A percentile compares a stretch with the other conserved stretches of the same genome.
phyloP scores from a whole-genome alignment of 2,113 vertebrate genomes.

The Chloroceryle aenea region DNA sequence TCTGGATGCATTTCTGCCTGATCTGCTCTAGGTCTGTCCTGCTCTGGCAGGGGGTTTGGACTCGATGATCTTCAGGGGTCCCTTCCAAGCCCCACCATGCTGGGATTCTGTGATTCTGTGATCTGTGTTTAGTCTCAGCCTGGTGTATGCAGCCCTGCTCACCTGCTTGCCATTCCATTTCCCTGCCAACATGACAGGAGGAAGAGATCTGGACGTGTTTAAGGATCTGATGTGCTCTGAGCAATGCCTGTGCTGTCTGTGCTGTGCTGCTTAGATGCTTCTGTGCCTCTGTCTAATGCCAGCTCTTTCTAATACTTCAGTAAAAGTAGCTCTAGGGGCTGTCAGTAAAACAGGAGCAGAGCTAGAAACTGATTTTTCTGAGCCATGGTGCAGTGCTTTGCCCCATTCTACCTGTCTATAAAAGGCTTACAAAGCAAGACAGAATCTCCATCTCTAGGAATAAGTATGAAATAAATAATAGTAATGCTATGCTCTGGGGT shows the following conservation, averaged over 20 bases:
- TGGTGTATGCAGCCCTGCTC: background rate
- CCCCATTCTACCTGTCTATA: background rate
- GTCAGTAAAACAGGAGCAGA: background rate
- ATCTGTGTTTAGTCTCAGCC: background rate
- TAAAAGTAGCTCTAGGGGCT: background rate
- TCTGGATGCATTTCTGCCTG: no score
- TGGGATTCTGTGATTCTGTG: no score
- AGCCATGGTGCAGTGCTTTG: background rate
- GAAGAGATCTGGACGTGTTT: background rate
- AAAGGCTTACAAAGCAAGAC: background rate
- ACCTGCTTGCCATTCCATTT: background rate
- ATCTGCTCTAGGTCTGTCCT: no score
- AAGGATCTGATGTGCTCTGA: background rate
- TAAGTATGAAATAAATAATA: background rate
- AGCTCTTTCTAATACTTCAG: background rate
- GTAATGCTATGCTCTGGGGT: background rate
- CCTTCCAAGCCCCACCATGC: no score
- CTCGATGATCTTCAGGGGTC: no score
- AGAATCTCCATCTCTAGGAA: background rate
- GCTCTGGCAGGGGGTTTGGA: no score
- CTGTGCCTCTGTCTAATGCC: background rate
- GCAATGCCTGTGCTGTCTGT: background rate
- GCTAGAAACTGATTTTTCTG: background rate
- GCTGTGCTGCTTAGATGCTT: background rate
- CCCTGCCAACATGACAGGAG: background rate